A percentile compares a stretch with the other conserved stretches of the same genome.
phyloP scores from a whole-genome alignment of 1,140 invertebrate species.

The Teleogryllus occipitalis region DNA sequence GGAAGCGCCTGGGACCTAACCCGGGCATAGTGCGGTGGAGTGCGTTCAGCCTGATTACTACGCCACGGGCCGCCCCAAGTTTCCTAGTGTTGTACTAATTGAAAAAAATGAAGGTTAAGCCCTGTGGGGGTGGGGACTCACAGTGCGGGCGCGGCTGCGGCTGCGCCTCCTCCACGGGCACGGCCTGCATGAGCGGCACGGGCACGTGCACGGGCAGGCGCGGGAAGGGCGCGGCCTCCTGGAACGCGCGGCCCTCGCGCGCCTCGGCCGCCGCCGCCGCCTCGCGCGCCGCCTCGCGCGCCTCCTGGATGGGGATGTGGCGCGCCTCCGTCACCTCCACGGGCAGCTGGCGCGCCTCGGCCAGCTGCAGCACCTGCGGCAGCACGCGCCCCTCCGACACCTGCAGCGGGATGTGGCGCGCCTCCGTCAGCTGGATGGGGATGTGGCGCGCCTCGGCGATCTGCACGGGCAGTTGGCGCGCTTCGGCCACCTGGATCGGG shows the following conservation, averaged over 20 bases:
- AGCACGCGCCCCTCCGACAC: constrained; percentile 28
- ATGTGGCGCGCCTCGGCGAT: constrained; percentile 50
- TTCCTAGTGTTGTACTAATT: no score
- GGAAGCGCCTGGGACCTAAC: no score
- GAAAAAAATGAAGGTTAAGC: no score
- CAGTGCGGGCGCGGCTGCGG: constrained; percentile 29
- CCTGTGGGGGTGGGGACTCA: constrained; percentile 21
- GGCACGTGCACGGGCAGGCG: constrained; percentile 20
- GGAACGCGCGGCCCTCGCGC: constrained; percentile 1
- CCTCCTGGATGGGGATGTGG: constrained; percentile 24
- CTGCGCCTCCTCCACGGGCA: constrained; percentile 19
- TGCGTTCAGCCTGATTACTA: no score
- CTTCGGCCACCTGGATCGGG: constrained; percentile 28
- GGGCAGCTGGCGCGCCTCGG: constrained; percentile 50
- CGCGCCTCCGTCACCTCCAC: constrained; percentile 26
- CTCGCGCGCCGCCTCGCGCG: constrained; percentile 25
- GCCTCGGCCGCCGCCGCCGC: not conserved
- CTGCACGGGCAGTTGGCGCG: constrained; percentile 24
- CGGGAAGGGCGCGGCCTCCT: constrained; percentile 7
- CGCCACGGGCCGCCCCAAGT: no score
- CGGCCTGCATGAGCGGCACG: constrained; percentile 22
- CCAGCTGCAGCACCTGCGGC: constrained; percentile 30
- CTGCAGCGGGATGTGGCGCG: constrained; percentile 33
- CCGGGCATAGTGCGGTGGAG: no score
- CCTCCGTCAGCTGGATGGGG: constrained; percentile 21